Evolutionary conservation across 30 jellyfish, hydroid and myxozoan genomes (phyloP).

Genomic region (Turritopsis dohrnii): DNA sequence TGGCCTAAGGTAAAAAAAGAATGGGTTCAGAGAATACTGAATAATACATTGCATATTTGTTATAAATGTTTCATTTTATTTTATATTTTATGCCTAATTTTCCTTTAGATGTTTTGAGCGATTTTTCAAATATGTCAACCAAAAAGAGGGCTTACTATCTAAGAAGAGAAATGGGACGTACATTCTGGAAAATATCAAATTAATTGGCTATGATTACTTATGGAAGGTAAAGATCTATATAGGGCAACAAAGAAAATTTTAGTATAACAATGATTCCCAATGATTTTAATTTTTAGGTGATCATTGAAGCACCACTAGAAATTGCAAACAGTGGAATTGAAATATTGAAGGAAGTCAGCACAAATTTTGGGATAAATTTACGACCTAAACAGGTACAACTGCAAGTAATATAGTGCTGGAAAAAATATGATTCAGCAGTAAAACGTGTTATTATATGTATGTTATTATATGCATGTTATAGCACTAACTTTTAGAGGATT

Average conservation of each 20-base stretch:
- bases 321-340: conserved; percentile 81
- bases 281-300: conserved; percentile 49
- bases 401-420: no score
- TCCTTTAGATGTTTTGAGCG: conserved; percentile 83
- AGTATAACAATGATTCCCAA: not conserved
- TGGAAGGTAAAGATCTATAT: conserved; percentile 62
- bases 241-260: not conserved
- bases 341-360: conserved; percentile 66
- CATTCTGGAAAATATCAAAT: conserved; percentile 66
- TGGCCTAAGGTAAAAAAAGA: conserved; percentile 67
- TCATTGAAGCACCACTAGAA: conserved; percentile 56
- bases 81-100: not conserved
- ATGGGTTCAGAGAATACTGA: no score
- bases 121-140: conserved; percentile 82
- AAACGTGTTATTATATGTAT: no score
- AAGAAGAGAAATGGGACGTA: conserved; percentile 84
- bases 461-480: no score
- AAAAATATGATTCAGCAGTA: no score
- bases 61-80: not conserved
- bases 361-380: conserved; percentile 73
- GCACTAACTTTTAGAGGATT: no score
- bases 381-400: conserved; percentile 61
- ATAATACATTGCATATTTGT: no score
- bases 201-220: conserved; percentile 78
- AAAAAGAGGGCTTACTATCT: conserved; percentile 58